phyloP scores from a whole-genome alignment of 2,888 invertebrate genomes.

The Thecophora atra region DNA sequence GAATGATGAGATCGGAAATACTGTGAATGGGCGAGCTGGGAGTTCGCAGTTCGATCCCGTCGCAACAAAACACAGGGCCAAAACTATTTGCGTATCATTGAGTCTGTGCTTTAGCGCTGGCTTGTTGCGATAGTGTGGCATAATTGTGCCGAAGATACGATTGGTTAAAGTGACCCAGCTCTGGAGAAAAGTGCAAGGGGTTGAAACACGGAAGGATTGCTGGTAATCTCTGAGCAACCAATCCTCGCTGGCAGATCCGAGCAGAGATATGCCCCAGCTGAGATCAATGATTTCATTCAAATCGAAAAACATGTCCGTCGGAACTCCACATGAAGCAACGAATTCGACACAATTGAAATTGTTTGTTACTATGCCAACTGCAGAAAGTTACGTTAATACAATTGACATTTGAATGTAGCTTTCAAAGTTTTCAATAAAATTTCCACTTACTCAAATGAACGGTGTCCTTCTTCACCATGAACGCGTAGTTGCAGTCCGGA shows the following conservation, averaged over 20 bases:
- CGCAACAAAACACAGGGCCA: slow-evolving; percentile 50
- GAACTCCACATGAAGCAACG: slow-evolving; percentile 48
- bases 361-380: slow-evolving; percentile 52
- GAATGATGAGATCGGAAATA: slow-evolving; percentile 44
- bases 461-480: slow-evolving; percentile 50
- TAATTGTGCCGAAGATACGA: slow-evolving; percentile 53
- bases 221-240: slow-evolving; percentile 48
- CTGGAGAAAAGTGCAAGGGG: slow-evolving; percentile 46
- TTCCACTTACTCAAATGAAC: slow-evolving; percentile 51
- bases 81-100: slow-evolving; percentile 54
- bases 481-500: slow-evolving; percentile 52
- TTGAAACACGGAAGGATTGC: slow-evolving; percentile 47
- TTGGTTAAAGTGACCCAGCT: slow-evolving; percentile 44
- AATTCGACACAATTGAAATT: slow-evolving; percentile 44
- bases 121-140: slow-evolving; percentile 54
- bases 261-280: slow-evolving; percentile 44
- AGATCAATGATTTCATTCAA: slow-evolving; percentile 52
- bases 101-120: slow-evolving; percentile 51
- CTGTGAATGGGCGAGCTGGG: slow-evolving; percentile 42
- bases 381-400: slow-evolving; percentile 17
- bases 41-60: slow-evolving; percentile 48
- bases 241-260: slow-evolving; percentile 44
- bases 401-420: not conserved
- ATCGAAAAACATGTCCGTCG: slow-evolving; percentile 47
- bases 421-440: not conserved